Evolutionary conservation across 2,888 invertebrate genomes (phyloP), one percentile per base, ranked within the genome.

Genomic region (Halocaridina rubra): DNA sequence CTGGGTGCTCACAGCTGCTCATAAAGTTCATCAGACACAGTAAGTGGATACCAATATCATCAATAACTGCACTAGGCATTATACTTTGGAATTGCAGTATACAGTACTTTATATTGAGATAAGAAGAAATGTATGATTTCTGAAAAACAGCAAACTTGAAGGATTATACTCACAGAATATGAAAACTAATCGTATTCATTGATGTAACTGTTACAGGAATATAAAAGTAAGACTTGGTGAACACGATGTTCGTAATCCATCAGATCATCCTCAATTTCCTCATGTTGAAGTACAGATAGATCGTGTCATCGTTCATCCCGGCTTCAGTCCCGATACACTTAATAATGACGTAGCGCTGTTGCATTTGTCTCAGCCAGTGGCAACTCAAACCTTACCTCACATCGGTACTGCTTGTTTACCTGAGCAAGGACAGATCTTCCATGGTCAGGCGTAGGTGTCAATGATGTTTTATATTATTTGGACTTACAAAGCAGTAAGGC

Each of bases 291-390:
- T 93, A 88, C 91, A 90, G 4, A 91, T 95, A 0, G 90, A 91
- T 4, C 92, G 91, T 89, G 93, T 95, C 57, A 93, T 93, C 88
- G 91, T 93, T 7, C 94, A 94, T 89, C 93, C 95, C 0, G 92
- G 93, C 19, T 97, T 93, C 90, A 94, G 95, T 90, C 91, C 94
- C 0, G 92, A 92, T 80, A 96, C 95, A 88, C 92, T 97, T 67
- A 94, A 94, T 88, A 96, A 95, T 90, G 96, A 97, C 90, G 93
- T 98, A 46, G 97, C 96, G 0, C 92, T 98, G 0, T 90, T 98
- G 32, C 93, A 94, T 84, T 91, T 98, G n/a, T 91, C 93, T 10
- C 89, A 89, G 5, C 91, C 88, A 2, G 91, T 93, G 3, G 91
- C 91, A 22, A 88, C 91, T 10, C 76, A 90, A 0, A 88, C 88